Evolutionary conservation across 2,113 vertebrate genomes (phyloP), one percentile per base, ranked within the genome.

Genomic region (Corythoichthys intestinalis): DNA sequence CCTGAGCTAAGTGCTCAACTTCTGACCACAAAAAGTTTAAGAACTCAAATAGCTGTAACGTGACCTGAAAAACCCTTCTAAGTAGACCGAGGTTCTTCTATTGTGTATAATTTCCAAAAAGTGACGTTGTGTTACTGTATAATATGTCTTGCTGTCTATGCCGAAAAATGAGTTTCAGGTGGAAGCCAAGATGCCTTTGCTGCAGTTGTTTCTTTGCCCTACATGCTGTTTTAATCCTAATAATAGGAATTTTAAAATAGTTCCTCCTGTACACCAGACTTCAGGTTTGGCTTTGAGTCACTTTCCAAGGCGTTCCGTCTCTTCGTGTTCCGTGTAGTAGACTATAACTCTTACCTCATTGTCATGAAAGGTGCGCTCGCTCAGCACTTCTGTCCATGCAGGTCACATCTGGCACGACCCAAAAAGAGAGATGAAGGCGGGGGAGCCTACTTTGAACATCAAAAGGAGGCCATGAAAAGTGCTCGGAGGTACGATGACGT

Each of bases 361-460:
- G 84, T 76, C 44, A 77, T 82, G 72, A 89, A 83, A 89, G 83
- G 84, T 90, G 83, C 6, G 50, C 80, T 82, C 57, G 46, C 72
- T 84, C 80, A 77, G 83, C 64, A 1, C 59, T 76, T 84, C 66
- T 70, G 75, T 78, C 73, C 5, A 15, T 58, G 56, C 68, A 78
- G 78, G 79, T 79, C 86, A 91, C 89, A 91, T 91, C 87, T 91
- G 88, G 85, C 80, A 64, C 58, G 67, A 39, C 69, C 74, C 47
- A 61, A 50, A 83, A 61, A 10, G 38, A 71, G 13, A 76, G 68
- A 71, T 1, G 48, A 56, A 4, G 65, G 56, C 20, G n/a, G 65
- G 61, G 61, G 38, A 39, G 34, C 12, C 3, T 46, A 57, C 84
- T 85, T 89, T 89, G 74, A 86, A 90, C 87, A 84, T 87, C 78